These are phyloP conservation scores for Mareca penelope DNA, from an alignment of 2,797 vertebrate species.

Conservation along the genomic window DNA sequence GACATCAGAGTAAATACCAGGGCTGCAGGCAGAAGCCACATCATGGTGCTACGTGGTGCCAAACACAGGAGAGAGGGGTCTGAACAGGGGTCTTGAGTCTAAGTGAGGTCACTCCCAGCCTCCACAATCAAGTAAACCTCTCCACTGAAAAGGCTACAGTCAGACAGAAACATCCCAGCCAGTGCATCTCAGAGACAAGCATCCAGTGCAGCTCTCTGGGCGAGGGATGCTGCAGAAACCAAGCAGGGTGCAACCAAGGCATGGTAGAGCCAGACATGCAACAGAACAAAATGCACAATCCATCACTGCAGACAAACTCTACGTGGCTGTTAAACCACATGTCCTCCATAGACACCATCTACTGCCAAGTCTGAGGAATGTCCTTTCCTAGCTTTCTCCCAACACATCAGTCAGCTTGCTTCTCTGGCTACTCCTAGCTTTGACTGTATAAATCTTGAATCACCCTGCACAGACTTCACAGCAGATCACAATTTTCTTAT, in stretches of 20 bases:
- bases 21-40: not conserved
- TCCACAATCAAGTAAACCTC: not conserved
- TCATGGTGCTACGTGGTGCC: not conserved
- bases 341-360: accelerated
- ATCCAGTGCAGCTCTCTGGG: not conserved
- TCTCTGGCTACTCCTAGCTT: not conserved
- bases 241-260: not conserved
- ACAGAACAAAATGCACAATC: not conserved
- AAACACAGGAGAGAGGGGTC: not conserved
- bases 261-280: accelerated
- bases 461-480: not conserved
- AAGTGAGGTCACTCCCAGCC: not conserved
- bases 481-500: not conserved
- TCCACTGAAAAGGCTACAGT: not conserved
- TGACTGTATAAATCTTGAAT: not conserved
- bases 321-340: accelerated
- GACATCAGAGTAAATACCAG: not conserved
- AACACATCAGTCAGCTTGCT: not conserved
- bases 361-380: not conserved
- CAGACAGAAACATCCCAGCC: not conserved
- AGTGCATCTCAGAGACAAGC: not conserved
- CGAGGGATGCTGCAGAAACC: not conserved
- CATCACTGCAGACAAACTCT: not conserved
- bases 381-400: not conserved
- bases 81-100: not conserved